Conservation (phyloP, 2,888 invertebrate species). For the Apoda limacodes region DNA sequence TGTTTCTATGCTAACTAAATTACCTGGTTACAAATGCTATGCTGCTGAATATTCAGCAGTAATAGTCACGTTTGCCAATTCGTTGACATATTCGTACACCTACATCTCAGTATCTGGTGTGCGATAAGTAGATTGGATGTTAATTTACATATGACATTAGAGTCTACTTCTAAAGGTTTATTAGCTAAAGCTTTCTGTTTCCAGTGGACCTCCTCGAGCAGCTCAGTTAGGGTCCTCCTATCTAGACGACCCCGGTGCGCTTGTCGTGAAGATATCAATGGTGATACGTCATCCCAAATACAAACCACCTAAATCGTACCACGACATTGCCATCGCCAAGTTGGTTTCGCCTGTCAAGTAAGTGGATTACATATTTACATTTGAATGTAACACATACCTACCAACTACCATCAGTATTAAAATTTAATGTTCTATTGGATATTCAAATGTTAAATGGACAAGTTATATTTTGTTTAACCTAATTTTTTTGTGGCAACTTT, state of each 20-base stretch:
- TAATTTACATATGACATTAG: too few species aligned
- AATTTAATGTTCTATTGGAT: not conserved
- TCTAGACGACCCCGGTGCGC: slow-evolving; percentile 39
- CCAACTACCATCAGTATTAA: slow-evolving; percentile 1
- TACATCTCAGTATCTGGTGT: too few species aligned
- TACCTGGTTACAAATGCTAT: too few species aligned
- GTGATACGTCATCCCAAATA: slow-evolving; percentile 51
- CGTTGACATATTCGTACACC: too few species aligned
- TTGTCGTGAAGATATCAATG: slow-evolving; percentile 31
- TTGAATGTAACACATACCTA: not conserved
- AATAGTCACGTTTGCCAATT: too few species aligned
- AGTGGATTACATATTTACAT: slow-evolving; percentile 21
- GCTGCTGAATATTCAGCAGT: too few species aligned
- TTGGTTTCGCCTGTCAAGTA: slow-evolving; percentile 34
- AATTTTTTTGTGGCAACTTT: too few species aligned
- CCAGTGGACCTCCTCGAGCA: slow-evolving; percentile 44
- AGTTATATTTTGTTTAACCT: not conserved
- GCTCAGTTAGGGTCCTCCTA: slow-evolving; percentile 51
- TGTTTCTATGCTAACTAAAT: too few species aligned
- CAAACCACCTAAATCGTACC: slow-evolving; percentile 39
- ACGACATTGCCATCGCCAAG: slow-evolving; percentile 45
- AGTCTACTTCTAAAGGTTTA: too few species aligned
- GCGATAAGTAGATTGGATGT: too few species aligned
- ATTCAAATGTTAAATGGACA: not conserved
- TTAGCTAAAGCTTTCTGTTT: too few species aligned